Percentiles rank a stretch among this genome's conserved stretches.
phyloP scores from a whole-genome alignment of 2,113 vertebrate species.

The Oreochromis spilurus region DNA sequence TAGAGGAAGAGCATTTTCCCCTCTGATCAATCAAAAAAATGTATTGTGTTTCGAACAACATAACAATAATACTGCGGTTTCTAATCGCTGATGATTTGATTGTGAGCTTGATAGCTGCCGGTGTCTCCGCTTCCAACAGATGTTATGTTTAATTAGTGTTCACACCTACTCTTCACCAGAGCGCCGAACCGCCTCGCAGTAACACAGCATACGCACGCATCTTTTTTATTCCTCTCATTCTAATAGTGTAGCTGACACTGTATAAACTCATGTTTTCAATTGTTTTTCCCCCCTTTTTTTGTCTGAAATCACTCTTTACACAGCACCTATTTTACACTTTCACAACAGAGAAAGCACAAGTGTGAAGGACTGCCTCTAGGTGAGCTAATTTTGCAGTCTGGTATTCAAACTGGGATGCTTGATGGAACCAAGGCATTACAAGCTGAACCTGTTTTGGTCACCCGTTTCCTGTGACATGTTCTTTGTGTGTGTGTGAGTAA shows the following conservation, averaged over 20 bases:
- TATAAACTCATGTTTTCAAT: background rate
- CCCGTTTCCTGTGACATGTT: background rate
- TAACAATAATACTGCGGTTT: constrained; percentile 32
- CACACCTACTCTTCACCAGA: constrained; percentile 29
- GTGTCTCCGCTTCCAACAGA: constrained; percentile 45
- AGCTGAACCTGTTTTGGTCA: background rate
- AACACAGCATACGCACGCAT: constrained; percentile 18
- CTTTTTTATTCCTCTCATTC: background rate
- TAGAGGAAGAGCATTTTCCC: background rate
- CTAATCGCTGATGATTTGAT: constrained; percentile 30
- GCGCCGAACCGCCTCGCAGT: background rate
- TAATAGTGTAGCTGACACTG: background rate
- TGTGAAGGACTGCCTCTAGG: background rate
- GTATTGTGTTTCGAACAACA: constrained; percentile 2
- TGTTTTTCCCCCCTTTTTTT: background rate
- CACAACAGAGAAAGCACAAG: background rate
- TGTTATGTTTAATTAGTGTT: constrained; percentile 70
- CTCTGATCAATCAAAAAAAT: background rate
- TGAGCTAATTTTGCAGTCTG: background rate
- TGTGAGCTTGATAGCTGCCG: constrained; percentile 20
- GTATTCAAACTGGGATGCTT: background rate
- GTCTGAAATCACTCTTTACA: background rate
- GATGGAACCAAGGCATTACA: background rate
- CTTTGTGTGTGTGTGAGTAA: background rate
- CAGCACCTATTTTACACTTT: background rate